A percentile compares a stretch with the other conserved stretches of the same genome.
phyloP scores from a whole-genome alignment of 2,888 invertebrate genomes.

The Drosophila borborema region DNA sequence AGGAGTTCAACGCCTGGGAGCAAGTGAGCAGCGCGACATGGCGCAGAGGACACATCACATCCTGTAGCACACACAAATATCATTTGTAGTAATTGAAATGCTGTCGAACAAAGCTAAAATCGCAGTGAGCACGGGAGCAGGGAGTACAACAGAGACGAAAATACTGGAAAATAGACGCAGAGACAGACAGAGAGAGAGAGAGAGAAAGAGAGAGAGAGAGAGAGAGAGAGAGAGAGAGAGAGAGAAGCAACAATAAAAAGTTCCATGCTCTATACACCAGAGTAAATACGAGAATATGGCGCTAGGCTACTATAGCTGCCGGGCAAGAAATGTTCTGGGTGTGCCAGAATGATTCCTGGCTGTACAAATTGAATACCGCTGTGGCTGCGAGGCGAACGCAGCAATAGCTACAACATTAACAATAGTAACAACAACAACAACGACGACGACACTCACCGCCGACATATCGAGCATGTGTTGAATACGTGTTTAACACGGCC shows the following conservation, averaged over 20 bases:
- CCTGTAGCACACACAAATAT: conserved; percentile 48
- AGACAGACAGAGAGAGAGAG: conserved; percentile 1
- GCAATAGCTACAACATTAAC: conserved; percentile 13
- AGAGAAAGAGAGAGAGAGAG: not conserved
- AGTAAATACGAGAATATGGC: conserved; percentile 27
- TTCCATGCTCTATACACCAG: conserved; percentile 11
- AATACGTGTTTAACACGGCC: conserved; percentile 78
- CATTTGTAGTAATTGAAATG: conserved; percentile 80
- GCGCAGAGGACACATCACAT: conserved; percentile 30
- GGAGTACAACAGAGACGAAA: not conserved
- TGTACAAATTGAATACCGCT: conserved; percentile 70
- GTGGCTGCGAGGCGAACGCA: conserved; percentile 25
- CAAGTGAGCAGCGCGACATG: conserved; percentile 6
- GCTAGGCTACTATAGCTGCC: conserved; percentile 14
- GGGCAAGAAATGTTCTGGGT: conserved; percentile 34
- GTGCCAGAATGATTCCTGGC: conserved; percentile 65
- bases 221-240: not conserved
- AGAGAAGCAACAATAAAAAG: conserved; percentile 14
- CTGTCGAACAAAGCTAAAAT: conserved; percentile 67
- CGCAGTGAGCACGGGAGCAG: not conserved
- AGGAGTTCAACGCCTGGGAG: conserved; percentile 17
- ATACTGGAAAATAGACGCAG: too few relatives aligned
- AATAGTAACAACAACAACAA: conserved; percentile 26
- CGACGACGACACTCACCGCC: conserved; percentile 50
- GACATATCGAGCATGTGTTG: conserved; percentile 76